Percentiles rank a stretch among this genome's conserved stretches.
Conservation (phyloP, 2,888 invertebrate genomes). For the Callosobruchus maculatus region DNA sequence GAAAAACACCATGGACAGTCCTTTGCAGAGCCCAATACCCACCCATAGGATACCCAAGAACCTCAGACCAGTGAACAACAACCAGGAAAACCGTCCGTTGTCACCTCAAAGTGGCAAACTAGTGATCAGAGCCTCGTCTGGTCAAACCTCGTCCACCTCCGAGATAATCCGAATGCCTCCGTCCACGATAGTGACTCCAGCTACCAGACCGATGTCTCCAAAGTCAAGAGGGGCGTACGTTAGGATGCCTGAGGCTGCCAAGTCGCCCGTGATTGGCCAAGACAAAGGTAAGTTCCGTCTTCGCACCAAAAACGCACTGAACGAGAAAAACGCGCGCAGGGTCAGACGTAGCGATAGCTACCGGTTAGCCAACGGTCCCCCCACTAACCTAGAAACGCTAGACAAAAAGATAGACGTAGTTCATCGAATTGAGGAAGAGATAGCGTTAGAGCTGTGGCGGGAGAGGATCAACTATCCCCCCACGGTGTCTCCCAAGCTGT, state of each 20-base stretch:
- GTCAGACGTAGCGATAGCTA: slow-evolving; percentile 82
- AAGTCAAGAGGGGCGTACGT: slow-evolving; percentile 63
- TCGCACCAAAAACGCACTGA: slow-evolving; percentile 39
- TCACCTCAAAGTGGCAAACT: slow-evolving; percentile 65
- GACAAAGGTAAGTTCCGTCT: slow-evolving; percentile 28
- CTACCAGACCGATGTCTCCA: slow-evolving; percentile 47
- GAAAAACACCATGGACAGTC: slow-evolving; percentile 53
- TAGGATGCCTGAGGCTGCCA: slow-evolving; percentile 65
- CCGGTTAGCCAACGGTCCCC: slow-evolving; percentile 73
- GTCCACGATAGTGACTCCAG: slow-evolving; percentile 62
- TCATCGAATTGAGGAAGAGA: slow-evolving; percentile 55
- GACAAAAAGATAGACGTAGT: slow-evolving; percentile 29
- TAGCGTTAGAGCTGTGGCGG: slow-evolving; percentile 60
- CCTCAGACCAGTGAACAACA: slow-evolving; percentile 46
- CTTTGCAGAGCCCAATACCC: slow-evolving; percentile 52
- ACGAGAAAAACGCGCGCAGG: slow-evolving; percentile 45
- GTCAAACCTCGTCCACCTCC: slow-evolving; percentile 44
- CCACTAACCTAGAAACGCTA: slow-evolving; percentile 54
- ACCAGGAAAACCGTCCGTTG: slow-evolving; percentile 47
- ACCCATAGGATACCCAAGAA: slow-evolving; percentile 46
- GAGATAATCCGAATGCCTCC: slow-evolving; percentile 60
- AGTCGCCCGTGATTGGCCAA: slow-evolving; percentile 66
- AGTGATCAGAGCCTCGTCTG: slow-evolving; percentile 47
- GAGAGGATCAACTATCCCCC: slow-evolving; percentile 70
- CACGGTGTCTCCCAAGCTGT: slow-evolving; percentile 57